Evolutionary conservation across 2,797 vertebrate genomes (phyloP).

Genomic region (Chelonia mydas): DNA sequence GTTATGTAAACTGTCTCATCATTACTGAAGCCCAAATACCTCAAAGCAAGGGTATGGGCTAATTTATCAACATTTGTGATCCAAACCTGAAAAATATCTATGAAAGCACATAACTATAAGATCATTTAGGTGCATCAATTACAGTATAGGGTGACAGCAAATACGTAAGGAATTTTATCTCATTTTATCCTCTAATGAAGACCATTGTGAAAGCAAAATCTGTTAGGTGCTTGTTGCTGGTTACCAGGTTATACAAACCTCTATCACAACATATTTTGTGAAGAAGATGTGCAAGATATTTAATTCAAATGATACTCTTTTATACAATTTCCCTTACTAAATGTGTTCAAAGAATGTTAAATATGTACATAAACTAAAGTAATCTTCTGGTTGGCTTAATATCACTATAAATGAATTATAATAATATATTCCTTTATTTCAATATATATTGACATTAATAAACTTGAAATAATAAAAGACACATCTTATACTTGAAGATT

Average conservation of each 20-base stretch:
- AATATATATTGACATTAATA: constrained; percentile 63
- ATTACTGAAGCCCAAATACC: not conserved
- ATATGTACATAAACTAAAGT: constrained; percentile 63
- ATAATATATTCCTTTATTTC: constrained; percentile 60
- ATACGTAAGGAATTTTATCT: not conserved
- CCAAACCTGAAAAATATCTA: not conserved
- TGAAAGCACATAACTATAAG: not conserved
- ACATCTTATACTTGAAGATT: not conserved
- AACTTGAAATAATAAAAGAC: constrained; percentile 51
- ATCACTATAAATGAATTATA: constrained; percentile 69
- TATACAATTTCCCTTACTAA: constrained; percentile 54
- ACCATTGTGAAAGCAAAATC: not conserved
- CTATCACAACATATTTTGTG: not conserved
- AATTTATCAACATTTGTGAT: not conserved
- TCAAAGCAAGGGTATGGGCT: not conserved
- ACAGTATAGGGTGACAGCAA: not conserved
- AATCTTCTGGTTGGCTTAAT: constrained; percentile 60
- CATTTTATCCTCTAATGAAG: not conserved
- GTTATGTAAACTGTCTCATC: not conserved
- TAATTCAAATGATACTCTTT: constrained; percentile 12
- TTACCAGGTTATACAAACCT: not conserved
- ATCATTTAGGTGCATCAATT: not conserved
- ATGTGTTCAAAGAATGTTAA: constrained; percentile 57
- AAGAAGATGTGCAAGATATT: not conserved
- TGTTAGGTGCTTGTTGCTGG: not conserved